Percentiles rank a stretch among this genome's conserved stretches.
Conservation (phyloP, 2,797 vertebrate species). For the Catostomus latipinnis region DNA sequence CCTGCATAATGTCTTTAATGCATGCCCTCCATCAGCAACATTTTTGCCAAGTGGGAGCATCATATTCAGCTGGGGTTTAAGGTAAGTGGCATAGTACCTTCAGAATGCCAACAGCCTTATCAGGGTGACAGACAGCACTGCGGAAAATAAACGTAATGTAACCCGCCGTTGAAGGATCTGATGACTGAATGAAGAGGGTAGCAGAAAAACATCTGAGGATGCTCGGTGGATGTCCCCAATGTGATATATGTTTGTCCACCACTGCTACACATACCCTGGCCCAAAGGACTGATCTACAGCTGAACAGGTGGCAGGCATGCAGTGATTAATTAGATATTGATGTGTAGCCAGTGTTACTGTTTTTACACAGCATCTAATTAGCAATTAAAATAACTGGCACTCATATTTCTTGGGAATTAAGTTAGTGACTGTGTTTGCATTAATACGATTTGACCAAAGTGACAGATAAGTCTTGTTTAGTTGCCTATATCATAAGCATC, state of each 20-base stretch:
- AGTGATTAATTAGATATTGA: conserved; percentile 19
- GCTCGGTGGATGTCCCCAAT: background rate
- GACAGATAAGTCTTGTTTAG: background rate
- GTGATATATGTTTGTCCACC: background rate
- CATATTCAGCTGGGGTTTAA: background rate
- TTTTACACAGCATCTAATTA: conserved; percentile 8
- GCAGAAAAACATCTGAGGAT: background rate
- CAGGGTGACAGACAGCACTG: conserved; percentile 17
- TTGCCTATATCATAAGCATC: background rate
- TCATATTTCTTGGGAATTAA: conserved; percentile 15
- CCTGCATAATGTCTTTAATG: conserved; percentile 7
- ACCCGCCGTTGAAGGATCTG: background rate
- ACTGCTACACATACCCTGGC: background rate
- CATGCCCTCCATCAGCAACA: background rate
- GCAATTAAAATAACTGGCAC: background rate
- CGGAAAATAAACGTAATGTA: background rate
- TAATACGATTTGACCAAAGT: background rate
- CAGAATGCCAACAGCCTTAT: conserved; percentile 12
- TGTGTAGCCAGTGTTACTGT: background rate
- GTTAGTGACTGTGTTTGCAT: background rate
- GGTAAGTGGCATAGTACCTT: background rate
- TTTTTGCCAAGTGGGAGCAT: background rate
- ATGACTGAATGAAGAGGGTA: background rate
- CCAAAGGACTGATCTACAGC: background rate
- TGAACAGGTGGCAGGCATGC: background rate